Evolutionary conservation across 2,888 invertebrate species (phyloP).

Genomic region (Oasisia sp.): DNA sequence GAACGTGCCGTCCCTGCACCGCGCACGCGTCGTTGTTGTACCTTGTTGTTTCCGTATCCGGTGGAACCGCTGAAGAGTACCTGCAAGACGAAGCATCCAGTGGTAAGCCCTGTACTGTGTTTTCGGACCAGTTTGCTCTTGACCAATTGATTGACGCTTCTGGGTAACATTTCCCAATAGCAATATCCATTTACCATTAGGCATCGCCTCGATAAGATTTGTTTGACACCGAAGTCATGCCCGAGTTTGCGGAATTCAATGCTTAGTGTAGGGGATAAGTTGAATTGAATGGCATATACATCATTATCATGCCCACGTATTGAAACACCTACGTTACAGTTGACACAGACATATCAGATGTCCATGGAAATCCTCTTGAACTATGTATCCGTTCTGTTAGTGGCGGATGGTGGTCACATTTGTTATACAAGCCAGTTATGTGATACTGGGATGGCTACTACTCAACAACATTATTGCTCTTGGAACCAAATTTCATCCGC

Average conservation of each 20-base stretch:
- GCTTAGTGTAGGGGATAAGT: not conserved
- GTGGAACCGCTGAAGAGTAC: not conserved
- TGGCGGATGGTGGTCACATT: not conserved
- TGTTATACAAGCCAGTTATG: not conserved
- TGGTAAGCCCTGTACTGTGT: not conserved
- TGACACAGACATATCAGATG: not conserved
- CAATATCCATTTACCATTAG: not conserved
- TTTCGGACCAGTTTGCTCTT: not conserved
- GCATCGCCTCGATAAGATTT: not conserved
- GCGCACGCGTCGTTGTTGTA: not conserved
- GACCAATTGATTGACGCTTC: not conserved
- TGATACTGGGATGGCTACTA: not conserved
- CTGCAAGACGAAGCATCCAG: not conserved
- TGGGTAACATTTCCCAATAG: not conserved
- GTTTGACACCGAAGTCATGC: not conserved
- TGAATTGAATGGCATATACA: constrained; percentile 1
- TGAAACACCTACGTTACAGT: not conserved
- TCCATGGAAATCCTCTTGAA: not conserved
- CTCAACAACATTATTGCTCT: constrained; percentile 1
- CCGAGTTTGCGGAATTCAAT: not conserved
- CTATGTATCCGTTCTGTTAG: not conserved
- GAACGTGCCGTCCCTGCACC: constrained; percentile 13
- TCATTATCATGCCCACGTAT: not conserved
- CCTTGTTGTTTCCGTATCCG: not conserved
- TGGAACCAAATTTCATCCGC: not conserved